A percentile compares a stretch with the other conserved stretches of the same genome.
These are phyloP conservation scores for Sinonovacula constricta DNA, from an alignment of 1,140 invertebrate species.

Conservation along the genomic window DNA sequence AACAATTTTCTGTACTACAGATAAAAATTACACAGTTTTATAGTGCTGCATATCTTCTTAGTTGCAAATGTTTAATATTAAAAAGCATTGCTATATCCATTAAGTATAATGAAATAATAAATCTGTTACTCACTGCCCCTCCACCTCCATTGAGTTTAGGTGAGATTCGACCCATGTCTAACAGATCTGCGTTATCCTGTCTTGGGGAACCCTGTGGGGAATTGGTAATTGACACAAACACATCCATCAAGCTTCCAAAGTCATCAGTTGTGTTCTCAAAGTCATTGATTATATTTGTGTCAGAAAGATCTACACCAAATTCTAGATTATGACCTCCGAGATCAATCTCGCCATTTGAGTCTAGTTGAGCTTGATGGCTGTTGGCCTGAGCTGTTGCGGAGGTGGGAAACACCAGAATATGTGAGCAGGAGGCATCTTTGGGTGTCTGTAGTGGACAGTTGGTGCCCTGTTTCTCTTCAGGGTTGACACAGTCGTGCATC, in stretches of 20 bases:
- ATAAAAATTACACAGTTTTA: too few relatives aligned
- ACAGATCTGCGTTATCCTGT: conserved; percentile 78
- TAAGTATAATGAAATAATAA: too few relatives aligned
- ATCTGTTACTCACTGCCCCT: too few relatives aligned
- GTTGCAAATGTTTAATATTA: too few relatives aligned
- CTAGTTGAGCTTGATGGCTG: conserved; percentile 34
- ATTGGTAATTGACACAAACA: conserved; percentile 59
- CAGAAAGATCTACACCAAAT: conserved; percentile 54
- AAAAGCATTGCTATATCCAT: too few relatives aligned
- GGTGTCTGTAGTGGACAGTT: conserved; percentile 76
- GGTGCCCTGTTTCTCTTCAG: conserved; percentile 75
- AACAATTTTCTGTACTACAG: too few relatives aligned
- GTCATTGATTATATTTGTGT: conserved; percentile 61
- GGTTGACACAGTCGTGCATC: conserved; percentile 88
- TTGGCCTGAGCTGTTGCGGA: conserved; percentile 88
- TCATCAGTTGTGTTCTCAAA: conserved; percentile 48
- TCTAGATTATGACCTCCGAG: conserved; percentile 51
- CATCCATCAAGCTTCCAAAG: conserved; percentile 54
- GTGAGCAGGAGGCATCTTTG: conserved; percentile 94
- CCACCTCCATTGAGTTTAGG: conserved; percentile 80
- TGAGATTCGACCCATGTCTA: conserved; percentile 81
- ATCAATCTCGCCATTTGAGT: conserved; percentile 48
- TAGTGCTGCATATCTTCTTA: too few relatives aligned
- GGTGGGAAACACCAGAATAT: conserved; percentile 99
- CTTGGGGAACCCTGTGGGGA: conserved; percentile 49